phyloP scores from a whole-genome alignment of 2,888 invertebrate genomes.

The Clivina fossor region DNA sequence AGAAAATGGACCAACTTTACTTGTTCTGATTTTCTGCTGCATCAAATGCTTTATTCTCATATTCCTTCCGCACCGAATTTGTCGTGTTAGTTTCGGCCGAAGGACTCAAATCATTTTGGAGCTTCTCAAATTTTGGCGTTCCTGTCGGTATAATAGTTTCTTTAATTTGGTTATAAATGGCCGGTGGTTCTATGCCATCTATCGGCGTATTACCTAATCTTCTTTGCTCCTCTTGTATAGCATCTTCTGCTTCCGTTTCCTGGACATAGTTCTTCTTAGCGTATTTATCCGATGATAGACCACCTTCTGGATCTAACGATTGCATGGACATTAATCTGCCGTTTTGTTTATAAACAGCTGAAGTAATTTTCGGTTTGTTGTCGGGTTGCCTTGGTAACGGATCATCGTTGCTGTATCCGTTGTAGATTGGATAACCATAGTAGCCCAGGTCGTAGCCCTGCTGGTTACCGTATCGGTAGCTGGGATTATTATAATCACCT shows the following conservation, averaged over 20 bases:
- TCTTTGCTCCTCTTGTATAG: conserved; percentile 55
- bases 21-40: no score
- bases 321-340: conserved; percentile 52
- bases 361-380: conserved; percentile 69
- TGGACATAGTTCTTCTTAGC: conserved; percentile 42
- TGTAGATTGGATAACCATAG: conserved; percentile 68
- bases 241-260: conserved; percentile 46
- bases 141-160: conserved; percentile 49
- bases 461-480: conserved; percentile 80
- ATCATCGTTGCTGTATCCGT: conserved; percentile 58
- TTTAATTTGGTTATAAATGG: conserved; percentile 18
- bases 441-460: conserved; percentile 73
- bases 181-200: conserved; percentile 28
- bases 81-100: conserved; percentile 23
- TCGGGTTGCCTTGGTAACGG: conserved; percentile 48
- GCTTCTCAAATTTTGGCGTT: conserved; percentile 62
- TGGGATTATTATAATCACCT: conserved; percentile 69
- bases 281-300: conserved; percentile 57
- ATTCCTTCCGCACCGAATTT: conserved; percentile 7
- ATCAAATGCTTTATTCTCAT: conserved; percentile 28
- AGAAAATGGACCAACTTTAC: no score
- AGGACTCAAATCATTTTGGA: conserved; percentile 26
- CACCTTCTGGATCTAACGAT: conserved; percentile 58
- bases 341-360: conserved; percentile 70
- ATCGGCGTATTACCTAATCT: conserved; percentile 55